Conservation (phyloP, 1,140 invertebrate species). For the Drosophila willistoni region DNA sequence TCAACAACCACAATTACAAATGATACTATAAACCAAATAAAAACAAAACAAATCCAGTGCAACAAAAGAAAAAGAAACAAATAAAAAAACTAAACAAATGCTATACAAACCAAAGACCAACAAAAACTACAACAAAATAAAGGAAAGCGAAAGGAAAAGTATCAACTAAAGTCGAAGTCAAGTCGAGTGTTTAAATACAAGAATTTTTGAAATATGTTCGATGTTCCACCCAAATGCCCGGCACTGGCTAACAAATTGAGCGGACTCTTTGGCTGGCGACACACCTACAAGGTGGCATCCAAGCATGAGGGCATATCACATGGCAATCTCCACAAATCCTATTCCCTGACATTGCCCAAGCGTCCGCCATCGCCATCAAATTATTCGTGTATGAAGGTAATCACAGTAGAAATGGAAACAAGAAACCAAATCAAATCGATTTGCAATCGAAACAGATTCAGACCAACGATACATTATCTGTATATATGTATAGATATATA, state of each 20-base stretch:
- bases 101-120: background rate
- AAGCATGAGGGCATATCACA: conserved; percentile 87
- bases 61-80: conserved; percentile 13
- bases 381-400: conserved; percentile 67
- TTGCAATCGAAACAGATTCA: background rate
- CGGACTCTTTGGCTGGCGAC: conserved; percentile 89
- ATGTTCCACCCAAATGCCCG: conserved; percentile 84
- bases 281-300: conserved; percentile 90
- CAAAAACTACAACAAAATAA: conserved; percentile 1
- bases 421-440: background rate
- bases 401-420: background rate
- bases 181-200: background rate
- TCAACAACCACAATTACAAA: conserved; percentile 26
- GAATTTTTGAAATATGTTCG: conserved; percentile 63
- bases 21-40: conserved; percentile 7
- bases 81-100: conserved; percentile 1
- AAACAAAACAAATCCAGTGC: conserved; percentile 20
- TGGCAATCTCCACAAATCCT: conserved; percentile 82
- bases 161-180: conserved; percentile 4
- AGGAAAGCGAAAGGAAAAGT: background rate
- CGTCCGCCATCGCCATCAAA: conserved; percentile 67
- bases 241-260: conserved; percentile 89
- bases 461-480: background rate
- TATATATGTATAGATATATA: no score
- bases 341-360: conserved; percentile 80